Percentiles rank a stretch among this genome's conserved stretches.
Evolutionary conservation across 2,113 vertebrate genomes (phyloP).

Genomic region (Gracilinanus agilis): DNA sequence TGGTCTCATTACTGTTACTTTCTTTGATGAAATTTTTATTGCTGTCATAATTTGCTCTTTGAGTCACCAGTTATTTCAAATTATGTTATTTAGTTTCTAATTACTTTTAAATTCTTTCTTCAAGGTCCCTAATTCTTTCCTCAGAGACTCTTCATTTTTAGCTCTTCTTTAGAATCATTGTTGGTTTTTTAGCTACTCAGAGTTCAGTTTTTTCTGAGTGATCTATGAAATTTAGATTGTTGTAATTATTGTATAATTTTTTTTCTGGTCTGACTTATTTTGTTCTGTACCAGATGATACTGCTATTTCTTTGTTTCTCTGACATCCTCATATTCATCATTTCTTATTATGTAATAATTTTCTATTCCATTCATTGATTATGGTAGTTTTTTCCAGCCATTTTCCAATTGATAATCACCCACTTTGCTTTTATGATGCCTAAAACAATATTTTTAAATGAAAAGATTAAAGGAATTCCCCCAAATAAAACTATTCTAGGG

Average conservation of each 20-base stretch:
- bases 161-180: not conserved
- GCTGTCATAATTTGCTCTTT: not conserved
- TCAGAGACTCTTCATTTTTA: not conserved
- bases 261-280: not conserved
- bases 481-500: not conserved
- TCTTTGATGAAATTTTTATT: not conserved
- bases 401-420: not conserved
- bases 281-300: not conserved
- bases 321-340: not conserved
- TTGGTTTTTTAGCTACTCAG: not conserved
- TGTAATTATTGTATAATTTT: not conserved
- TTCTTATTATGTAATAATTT: not conserved
- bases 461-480: not conserved
- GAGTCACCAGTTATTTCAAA: not conserved
- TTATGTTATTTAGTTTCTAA: not conserved
- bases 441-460: not conserved
- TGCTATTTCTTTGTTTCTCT: not conserved
- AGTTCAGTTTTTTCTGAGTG: not conserved
- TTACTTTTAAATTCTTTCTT: not conserved
- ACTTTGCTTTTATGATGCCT: not conserved
- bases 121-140: not conserved
- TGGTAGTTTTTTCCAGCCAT: not conserved
- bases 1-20: not conserved
- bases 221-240: not conserved
- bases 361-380: not conserved